Evolutionary conservation across 2,888 invertebrate species (phyloP).

Genomic region (Amphimallon solstitiale): DNA sequence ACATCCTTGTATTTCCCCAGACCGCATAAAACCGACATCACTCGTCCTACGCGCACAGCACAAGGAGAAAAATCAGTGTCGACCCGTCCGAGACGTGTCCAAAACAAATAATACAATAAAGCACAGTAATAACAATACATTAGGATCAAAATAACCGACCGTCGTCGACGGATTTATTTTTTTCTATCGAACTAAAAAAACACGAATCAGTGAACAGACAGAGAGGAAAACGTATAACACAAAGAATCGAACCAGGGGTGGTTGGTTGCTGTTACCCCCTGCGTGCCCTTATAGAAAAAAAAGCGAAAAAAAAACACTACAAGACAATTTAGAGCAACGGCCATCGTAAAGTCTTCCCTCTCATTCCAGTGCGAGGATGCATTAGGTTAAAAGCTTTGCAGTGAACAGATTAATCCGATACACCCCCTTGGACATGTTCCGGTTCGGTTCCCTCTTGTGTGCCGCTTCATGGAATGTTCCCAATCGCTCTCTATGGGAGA

Average conservation of each 20-base stretch:
- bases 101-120: constrained; percentile 30
- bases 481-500: constrained; percentile 44
- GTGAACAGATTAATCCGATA: constrained; percentile 55
- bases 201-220: background rate
- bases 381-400: constrained; percentile 55
- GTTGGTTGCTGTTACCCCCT: too few relatives aligned
- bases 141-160: constrained; percentile 29
- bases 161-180: constrained; percentile 21
- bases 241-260: background rate
- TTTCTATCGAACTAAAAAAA: too few relatives aligned
- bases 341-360: constrained; percentile 47
- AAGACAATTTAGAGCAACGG: constrained; percentile 35
- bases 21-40: too few relatives aligned
- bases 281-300: background rate
- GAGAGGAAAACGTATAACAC: constrained; percentile 10
- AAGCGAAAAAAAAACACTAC: constrained; percentile 30
- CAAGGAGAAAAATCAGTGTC: background rate
- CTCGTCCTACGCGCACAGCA: background rate
- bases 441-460: constrained; percentile 46
- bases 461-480: constrained; percentile 38
- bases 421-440: constrained; percentile 52
- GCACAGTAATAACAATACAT: constrained; percentile 34
- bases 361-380: constrained; percentile 51
- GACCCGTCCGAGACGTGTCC: constrained; percentile 13
- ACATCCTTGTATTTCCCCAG: too few relatives aligned